phyloP scores from a whole-genome alignment of 2,797 vertebrate species.

The Pachyuromys duprasi region DNA sequence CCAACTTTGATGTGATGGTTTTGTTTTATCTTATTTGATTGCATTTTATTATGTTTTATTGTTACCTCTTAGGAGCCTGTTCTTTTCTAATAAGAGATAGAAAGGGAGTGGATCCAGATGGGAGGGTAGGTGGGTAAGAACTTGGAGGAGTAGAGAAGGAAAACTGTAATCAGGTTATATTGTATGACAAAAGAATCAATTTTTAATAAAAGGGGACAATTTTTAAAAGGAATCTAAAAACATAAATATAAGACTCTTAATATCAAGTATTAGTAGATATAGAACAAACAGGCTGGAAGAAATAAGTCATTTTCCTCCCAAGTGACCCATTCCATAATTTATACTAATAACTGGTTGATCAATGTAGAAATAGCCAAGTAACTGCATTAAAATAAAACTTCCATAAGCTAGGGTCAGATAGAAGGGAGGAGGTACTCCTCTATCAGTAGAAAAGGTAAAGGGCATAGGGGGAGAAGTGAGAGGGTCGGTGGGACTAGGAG shows the following conservation, averaged over 20 bases:
- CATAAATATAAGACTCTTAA: constrained; percentile 3
- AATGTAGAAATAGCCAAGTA: constrained; percentile 28
- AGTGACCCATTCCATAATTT: neutral
- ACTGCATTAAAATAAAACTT: constrained; percentile 47
- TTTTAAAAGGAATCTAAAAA: neutral
- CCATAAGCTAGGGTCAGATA: too few species aligned
- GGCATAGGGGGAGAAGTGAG: too few species aligned
- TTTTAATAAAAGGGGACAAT: neutral
- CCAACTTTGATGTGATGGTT: neutral
- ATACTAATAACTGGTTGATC: constrained; percentile 14
- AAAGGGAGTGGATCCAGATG: neutral
- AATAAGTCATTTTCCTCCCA: constrained; percentile 47
- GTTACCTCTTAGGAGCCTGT: neutral
- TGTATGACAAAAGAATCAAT: neutral
- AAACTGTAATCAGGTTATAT: neutral
- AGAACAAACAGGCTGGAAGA: constrained; percentile 35
- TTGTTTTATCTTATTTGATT: neutral
- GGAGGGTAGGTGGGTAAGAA: too few species aligned
- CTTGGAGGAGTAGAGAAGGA: neutral
- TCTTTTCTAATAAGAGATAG: neutral
- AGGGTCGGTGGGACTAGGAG: too few species aligned
- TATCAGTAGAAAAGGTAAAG: too few species aligned
- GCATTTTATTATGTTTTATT: neutral
- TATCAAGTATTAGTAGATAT: constrained; percentile 52
- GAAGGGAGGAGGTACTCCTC: too few species aligned